Percentiles rank a stretch among this genome's conserved stretches.
Evolutionary conservation across 2,113 vertebrate species (phyloP).

Genomic region (Ameiurus melas): DNA sequence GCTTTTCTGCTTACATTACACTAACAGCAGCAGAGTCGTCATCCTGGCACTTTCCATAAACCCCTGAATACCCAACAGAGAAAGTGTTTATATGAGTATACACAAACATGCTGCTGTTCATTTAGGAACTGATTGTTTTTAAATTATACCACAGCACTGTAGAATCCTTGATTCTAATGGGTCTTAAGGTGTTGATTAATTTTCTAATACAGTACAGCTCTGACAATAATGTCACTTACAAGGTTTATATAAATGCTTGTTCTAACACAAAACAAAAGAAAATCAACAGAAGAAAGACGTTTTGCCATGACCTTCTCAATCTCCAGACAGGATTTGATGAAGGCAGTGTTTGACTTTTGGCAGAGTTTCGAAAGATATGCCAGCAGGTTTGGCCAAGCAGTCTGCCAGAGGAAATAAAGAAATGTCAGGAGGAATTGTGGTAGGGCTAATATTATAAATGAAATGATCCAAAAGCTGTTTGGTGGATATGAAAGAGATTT

Average conservation of each 20-base stretch:
- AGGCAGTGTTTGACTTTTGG: not conserved
- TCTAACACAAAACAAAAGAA: not conserved
- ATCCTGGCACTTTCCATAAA: not conserved
- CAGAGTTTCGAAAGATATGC: not conserved
- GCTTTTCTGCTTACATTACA: slow-evolving; percentile 9
- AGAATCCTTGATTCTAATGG: not conserved
- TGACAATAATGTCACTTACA: not conserved
- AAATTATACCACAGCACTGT: not conserved
- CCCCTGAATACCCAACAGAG: not conserved
- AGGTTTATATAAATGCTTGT: not conserved
- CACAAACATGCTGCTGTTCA: not conserved
- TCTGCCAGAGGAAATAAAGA: not conserved
- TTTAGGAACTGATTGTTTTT: not conserved
- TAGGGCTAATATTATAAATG: not conserved
- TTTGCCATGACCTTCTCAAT: not conserved
- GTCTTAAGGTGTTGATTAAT: not conserved
- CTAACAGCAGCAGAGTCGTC: not conserved
- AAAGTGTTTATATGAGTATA: not conserved
- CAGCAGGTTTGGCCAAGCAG: not conserved
- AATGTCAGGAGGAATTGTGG: not conserved
- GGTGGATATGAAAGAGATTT: not conserved
- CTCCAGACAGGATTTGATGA: not conserved
- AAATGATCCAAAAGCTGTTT: not conserved
- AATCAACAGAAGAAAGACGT: not conserved
- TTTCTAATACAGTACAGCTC: not conserved